These are phyloP conservation scores for Epinotia demarniana DNA, from an alignment of 2,888 invertebrate genomes.

Conservation along the genomic window DNA sequence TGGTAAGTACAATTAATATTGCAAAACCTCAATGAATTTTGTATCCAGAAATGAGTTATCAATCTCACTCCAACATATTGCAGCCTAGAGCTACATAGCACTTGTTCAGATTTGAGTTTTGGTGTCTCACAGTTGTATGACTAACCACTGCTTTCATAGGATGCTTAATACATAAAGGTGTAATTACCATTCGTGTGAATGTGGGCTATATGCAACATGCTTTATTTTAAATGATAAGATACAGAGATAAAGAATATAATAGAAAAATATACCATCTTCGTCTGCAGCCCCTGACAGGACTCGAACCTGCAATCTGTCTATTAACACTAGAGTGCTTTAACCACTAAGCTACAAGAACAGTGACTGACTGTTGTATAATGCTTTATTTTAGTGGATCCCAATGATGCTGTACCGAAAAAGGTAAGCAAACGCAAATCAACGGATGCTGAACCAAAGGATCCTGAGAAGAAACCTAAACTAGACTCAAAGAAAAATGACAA, in stretches of 20 bases:
- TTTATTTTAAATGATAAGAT: conserved; percentile 52
- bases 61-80: background rate
- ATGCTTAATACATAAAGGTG: background rate
- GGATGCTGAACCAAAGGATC: conserved; percentile 66
- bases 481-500: conserved; percentile 63
- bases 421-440: conserved; percentile 67
- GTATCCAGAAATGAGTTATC: background rate
- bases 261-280: no score
- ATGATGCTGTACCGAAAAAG: conserved; percentile 68
- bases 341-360: no score
- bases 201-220: background rate
- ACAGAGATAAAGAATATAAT: no score
- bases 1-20: conserved; percentile 60
- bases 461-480: conserved; percentile 74
- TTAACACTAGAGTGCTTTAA: no score
- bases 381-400: conserved; percentile 72
- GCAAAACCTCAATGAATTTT: background rate
- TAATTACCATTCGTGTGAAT: background rate
- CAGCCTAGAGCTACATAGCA: background rate
- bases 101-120: background rate
- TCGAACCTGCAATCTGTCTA: no score
- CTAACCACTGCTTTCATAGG: background rate
- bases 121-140: background rate
- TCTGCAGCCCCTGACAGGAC: no score
- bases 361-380: no score